Evolutionary conservation across 2,797 vertebrate species (phyloP).

Genomic region (Phalloptychus januarius): DNA sequence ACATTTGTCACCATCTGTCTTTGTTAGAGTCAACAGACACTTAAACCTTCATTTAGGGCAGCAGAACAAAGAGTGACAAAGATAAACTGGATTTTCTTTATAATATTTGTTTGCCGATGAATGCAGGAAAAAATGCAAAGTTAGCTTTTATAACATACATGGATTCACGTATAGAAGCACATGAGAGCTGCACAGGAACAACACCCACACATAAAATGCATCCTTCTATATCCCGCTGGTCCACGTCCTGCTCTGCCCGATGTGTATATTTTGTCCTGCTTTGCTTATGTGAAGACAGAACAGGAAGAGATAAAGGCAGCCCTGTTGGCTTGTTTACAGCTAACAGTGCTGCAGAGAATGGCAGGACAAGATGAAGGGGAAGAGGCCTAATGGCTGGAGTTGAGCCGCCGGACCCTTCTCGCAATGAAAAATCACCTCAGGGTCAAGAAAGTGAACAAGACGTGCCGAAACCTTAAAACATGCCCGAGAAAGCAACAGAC

Average conservation of each 20-base stretch:
- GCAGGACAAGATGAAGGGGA: constrained; percentile 65
- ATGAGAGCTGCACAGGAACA: not conserved
- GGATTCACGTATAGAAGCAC: constrained; percentile 9
- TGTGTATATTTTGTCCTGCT: constrained; percentile 67
- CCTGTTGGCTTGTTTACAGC: constrained; percentile 76
- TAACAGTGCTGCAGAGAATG: constrained; percentile 72
- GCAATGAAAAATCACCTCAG: constrained; percentile 58
- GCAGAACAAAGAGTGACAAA: constrained; percentile 28
- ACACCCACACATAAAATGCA: constrained; percentile 23
- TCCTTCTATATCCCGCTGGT: constrained; percentile 39
- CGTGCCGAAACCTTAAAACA: constrained; percentile 8
- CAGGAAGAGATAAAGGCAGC: constrained; percentile 81
- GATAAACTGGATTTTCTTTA: constrained; percentile 23
- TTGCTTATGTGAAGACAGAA: constrained; percentile 64
- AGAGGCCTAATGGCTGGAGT: constrained; percentile 61
- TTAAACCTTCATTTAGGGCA: constrained; percentile 22
- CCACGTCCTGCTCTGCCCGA: constrained; percentile 22
- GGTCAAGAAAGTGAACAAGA: constrained; percentile 34
- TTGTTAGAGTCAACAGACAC: constrained; percentile 46
- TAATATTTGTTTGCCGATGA: constrained; percentile 16
- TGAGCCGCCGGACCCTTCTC: constrained; percentile 42
- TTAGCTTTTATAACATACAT: not conserved
- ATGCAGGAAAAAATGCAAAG: constrained; percentile 33
- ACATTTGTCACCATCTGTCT: constrained; percentile 36
- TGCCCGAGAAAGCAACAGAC: not conserved